Conservation (phyloP, 2,797 vertebrate genomes). For the Australoheros facetus region DNA sequence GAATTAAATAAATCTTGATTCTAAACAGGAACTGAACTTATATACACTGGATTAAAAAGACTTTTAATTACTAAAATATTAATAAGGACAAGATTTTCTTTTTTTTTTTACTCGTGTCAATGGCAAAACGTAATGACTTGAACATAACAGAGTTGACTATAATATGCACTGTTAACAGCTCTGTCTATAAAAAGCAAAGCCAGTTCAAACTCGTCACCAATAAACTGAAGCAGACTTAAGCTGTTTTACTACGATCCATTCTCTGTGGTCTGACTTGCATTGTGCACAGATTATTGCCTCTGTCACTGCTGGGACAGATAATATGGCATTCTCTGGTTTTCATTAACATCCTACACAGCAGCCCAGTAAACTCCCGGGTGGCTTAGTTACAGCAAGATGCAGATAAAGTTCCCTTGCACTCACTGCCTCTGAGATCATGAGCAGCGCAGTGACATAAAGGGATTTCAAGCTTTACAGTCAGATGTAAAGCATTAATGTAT, state of each 20-base stretch:
- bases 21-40: not conserved
- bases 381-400: conserved; percentile 60
- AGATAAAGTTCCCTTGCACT: conserved; percentile 53
- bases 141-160: not conserved
- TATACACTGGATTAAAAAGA: not conserved
- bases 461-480: conserved; percentile 56
- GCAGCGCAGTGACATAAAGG: conserved; percentile 51
- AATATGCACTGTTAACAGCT: conserved; percentile 20
- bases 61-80: not conserved
- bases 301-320: conserved; percentile 73
- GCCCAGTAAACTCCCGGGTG: conserved; percentile 64
- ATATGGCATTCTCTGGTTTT: conserved; percentile 65
- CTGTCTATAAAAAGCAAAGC: conserved; percentile 32
- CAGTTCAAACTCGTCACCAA: conserved; percentile 53
- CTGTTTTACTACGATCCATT: conserved; percentile 58
- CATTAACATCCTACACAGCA: conserved; percentile 70
- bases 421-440: conserved; percentile 46
- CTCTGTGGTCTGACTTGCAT: conserved; percentile 55
- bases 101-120: not conserved
- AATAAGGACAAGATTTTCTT: not conserved
- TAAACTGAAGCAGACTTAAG: conserved; percentile 59
- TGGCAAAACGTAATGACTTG: conserved; percentile 2
- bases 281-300: conserved; percentile 68
- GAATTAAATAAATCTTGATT: not conserved
- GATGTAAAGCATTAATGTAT: conserved; percentile 33